A percentile compares a stretch with the other conserved stretches of the same genome.
Evolutionary conservation across 2,113 vertebrate genomes (phyloP).

Genomic region (Tyto alba): DNA sequence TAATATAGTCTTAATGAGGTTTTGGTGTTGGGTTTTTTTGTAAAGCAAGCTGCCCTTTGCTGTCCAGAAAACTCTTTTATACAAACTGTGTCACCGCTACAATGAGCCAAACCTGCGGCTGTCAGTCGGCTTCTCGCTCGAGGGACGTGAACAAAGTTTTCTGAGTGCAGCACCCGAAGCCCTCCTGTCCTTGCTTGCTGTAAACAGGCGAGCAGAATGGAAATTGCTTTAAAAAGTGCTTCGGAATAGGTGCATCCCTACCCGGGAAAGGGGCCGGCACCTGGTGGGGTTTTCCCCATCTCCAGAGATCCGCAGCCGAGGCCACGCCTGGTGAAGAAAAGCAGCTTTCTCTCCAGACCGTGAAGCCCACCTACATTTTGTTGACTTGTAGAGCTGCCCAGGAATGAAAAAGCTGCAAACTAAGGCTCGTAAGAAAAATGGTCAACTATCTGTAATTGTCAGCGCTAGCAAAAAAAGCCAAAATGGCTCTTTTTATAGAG

Average conservation of each 20-base stretch:
- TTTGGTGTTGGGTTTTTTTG: background rate
- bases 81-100: background rate
- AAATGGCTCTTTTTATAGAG: background rate
- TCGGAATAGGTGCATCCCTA: background rate
- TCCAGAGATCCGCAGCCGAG: background rate
- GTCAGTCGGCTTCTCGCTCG: background rate
- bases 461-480: background rate
- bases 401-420: background rate
- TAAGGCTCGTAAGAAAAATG: slow-evolving; percentile 17
- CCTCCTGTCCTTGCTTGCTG: background rate
- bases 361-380: background rate
- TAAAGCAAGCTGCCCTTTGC: background rate
- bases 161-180: too few relatives aligned
- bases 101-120: background rate
- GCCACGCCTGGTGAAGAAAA: background rate
- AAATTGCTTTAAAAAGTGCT: too few relatives aligned
- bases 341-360: slow-evolving; percentile 1
- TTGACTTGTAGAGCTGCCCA: background rate
- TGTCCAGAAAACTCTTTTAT: background rate
- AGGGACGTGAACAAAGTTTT: background rate
- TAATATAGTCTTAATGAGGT: background rate
- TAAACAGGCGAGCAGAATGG: background rate
- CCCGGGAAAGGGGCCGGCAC: background rate
- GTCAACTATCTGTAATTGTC: background rate
- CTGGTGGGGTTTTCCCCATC: background rate